Evolutionary conservation across 2,113 vertebrate species (phyloP), one percentile per base, ranked within the genome.

Genomic region (Melierax canorus): DNA sequence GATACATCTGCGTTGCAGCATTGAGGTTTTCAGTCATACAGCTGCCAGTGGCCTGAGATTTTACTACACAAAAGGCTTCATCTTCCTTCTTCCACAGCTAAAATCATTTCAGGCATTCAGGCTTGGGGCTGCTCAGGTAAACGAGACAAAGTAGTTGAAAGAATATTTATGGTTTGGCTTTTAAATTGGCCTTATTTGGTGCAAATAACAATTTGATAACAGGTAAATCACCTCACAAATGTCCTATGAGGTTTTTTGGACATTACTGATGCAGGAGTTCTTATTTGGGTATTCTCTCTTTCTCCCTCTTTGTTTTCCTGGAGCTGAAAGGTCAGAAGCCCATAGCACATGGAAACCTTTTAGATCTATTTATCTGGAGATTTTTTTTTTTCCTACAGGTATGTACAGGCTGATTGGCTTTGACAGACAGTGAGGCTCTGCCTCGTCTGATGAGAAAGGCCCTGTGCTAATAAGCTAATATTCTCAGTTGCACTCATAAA

Each of bases 401-500:
- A 16, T 50, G 58, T 90, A 22, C 38, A 66, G 62, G 32, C 64
- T 93, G 79, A 94, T 90, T 64, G 30, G n/a, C 86, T 93, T 78
- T 94, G 94, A 84, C 92, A 88, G 87, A 18, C 66, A 89, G 73
- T 8, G 9, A 59, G 50, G 38, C 71, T 74, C 59, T 32, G 55
- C 59, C 67, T 80, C 2, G 0, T 64, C 79, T 81, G 76, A 62
- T 74, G 86, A 89, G 94, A 64, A 34, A 23, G 41, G 34, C 66
- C 58, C 72, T 11, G 59, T 89, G 88, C 83, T 97, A 97, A 97
- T 97, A 87, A 92, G 69, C 39, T 85, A 92, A 96, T 97, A 92
- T 85, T 97, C 92, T 97, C 92, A 79, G 86, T 95, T 95, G 86
- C 83, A 50, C 86, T 97, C 95, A 94, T 97, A 95, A 97, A 95